Base-by-base conservation (phyloP, 2,797 vertebrate genomes). In the Rhynchotus rufescens region DNA sequence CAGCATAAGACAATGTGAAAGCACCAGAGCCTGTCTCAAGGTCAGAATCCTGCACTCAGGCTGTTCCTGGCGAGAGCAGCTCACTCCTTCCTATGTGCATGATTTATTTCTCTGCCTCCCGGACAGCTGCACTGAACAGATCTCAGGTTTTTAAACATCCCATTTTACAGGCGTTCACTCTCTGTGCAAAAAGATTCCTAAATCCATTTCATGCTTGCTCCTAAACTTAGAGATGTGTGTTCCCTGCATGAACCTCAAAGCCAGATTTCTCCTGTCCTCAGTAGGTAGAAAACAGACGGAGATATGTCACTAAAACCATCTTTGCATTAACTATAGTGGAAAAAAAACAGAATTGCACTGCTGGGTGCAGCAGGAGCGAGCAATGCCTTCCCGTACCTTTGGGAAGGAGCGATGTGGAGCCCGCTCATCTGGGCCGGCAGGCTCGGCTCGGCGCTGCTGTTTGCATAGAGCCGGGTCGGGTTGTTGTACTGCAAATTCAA, bases 401-500 rank as follows among this genome's bases (percentile, higher is more conserved):
- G 98, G 42, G 98, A 94, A 88, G 98, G 94, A 66, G 98, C 90
- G 83, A 99, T 97, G 74, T 97, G 98, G 80, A 99, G 98, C 47
- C 97, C 94, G 8, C 98, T 97, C 98, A 99, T 98, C 96, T 99
- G 99, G 93, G 96, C 97, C 0, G 98, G 98, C 68, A 99, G 97
- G 26, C 89, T 94, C 20, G 96, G 44, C 71, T 99, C 98, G 5
- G 96, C 96, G 19, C 98, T 98, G 96, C 97, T 98, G 84, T 97
- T 97, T 1, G 88, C 7, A 4, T 98, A 98, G 23, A 98, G 98
- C 78, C 97, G 97, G 4, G 97, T 92, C 0, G 98, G 98, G 67
- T 97, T 98, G 94, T 98, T 98, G 73, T 98, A 98, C 88, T 98
- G 98, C 86, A 96, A 17, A 4, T 97, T 98, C 49, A 96, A 93